phyloP scores from a whole-genome alignment of 2,888 invertebrate genomes.

The Anticlea derivata region DNA sequence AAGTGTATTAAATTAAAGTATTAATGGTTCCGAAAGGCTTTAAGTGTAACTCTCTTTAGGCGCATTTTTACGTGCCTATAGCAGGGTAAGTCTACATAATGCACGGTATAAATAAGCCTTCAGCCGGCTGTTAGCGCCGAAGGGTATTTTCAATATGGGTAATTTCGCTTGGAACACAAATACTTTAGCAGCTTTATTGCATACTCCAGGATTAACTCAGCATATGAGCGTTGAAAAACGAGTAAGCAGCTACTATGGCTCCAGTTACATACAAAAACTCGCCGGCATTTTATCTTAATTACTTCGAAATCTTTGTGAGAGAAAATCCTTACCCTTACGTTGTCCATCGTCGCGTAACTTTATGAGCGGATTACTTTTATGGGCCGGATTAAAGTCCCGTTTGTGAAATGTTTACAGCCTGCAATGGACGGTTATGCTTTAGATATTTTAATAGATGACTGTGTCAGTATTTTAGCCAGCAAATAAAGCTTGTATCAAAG shows the following conservation, averaged over 20 bases:
- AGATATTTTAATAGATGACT: conserved; percentile 26
- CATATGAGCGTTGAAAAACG: conserved; percentile 80
- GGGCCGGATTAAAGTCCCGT: conserved; percentile 78
- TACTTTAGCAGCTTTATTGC: conserved; percentile 81
- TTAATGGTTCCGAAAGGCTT: conserved; percentile 52
- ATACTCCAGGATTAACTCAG: conserved; percentile 79
- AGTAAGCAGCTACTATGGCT: conserved; percentile 56
- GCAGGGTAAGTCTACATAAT: conserved; percentile 56
- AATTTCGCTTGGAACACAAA: conserved; percentile 80
- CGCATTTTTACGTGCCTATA: conserved; percentile 54
- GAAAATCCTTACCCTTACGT: conserved; percentile 81
- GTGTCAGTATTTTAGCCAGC: conserved; percentile 12
- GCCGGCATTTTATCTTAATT: conserved; percentile 81
- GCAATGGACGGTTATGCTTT: conserved; percentile 61
- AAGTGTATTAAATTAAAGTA: conserved; percentile 57
- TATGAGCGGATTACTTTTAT: conserved; percentile 83
- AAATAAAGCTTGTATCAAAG: neutral
- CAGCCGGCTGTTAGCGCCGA: conserved; percentile 74
- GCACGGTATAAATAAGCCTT: conserved; percentile 75
- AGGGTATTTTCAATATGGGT: conserved; percentile 83
- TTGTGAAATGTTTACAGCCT: conserved; percentile 79
- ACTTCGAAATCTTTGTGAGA: conserved; percentile 80
- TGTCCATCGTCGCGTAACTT: conserved; percentile 82
- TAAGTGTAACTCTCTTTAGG: conserved; percentile 55
- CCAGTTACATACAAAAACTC: conserved; percentile 76